phyloP scores from a whole-genome alignment of 2,797 vertebrate genomes.

The Sciurus vulgaris region DNA sequence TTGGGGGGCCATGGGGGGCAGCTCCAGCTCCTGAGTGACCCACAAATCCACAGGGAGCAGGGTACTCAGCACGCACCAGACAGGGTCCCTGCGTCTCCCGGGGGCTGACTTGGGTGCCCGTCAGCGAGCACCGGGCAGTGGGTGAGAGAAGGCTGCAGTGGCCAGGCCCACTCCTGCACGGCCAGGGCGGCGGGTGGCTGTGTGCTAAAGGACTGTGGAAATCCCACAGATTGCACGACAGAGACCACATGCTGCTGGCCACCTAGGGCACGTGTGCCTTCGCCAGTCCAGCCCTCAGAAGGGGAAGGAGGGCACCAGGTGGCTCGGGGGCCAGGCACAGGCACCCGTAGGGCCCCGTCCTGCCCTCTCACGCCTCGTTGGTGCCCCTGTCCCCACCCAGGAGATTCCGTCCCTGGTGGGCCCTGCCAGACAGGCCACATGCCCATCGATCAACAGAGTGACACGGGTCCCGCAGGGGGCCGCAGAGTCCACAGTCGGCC shows the following conservation, averaged over 20 bases:
- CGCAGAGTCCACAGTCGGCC: neutral
- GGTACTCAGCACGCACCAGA: neutral
- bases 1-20: too few relatives aligned
- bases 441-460: neutral
- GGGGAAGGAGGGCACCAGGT: neutral
- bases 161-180: neutral
- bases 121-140: neutral
- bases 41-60: neutral
- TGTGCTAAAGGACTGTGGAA: neutral
- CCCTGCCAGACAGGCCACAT: neutral
- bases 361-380: too few relatives aligned
- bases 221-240: neutral
- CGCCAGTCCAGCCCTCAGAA: neutral
- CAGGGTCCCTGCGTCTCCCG: too few relatives aligned
- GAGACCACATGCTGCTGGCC: neutral
- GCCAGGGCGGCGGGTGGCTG: neutral
- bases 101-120: too few relatives aligned
- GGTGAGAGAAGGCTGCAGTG: neutral
- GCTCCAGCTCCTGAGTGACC: neutral
- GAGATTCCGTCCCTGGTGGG: neutral
- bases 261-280: neutral
- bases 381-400: too few relatives aligned
- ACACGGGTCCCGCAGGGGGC: neutral
- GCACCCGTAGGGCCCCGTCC: too few relatives aligned
- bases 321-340: fast-evolving